These are phyloP conservation scores for Mus minutoides DNA, from an alignment of 2,797 vertebrate genomes.

Conservation along the genomic window DNA sequence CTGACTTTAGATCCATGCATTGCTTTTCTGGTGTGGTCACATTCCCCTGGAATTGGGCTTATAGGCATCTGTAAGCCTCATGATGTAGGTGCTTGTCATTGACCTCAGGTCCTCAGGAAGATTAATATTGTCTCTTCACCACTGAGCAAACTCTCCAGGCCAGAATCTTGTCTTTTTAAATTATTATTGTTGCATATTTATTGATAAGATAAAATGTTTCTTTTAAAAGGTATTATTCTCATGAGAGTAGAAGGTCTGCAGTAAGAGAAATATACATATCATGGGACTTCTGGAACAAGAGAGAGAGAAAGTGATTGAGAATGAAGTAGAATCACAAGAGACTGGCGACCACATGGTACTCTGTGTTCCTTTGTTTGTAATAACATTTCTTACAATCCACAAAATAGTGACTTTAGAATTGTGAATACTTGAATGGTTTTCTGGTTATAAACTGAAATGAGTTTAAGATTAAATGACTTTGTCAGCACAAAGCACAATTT, in stretches of 20 bases:
- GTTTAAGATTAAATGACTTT: background rate
- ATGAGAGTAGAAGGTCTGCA: background rate
- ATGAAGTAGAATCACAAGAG: background rate
- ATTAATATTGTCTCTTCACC: background rate
- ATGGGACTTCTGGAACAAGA: background rate
- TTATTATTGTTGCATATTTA: background rate
- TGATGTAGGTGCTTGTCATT: background rate
- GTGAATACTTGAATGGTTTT: background rate
- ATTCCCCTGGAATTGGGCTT: background rate
- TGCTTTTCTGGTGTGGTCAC: background rate
- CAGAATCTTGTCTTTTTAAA: background rate
- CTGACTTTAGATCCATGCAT: too few species aligned
- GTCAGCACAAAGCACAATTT: background rate
- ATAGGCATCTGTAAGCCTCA: background rate
- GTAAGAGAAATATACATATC: background rate
- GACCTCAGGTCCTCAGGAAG: background rate
- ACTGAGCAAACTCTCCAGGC: background rate
- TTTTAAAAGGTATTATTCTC: background rate
- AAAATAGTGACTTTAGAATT: background rate
- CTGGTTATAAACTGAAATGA: background rate
- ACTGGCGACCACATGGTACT: background rate
- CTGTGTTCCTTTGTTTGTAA: background rate
- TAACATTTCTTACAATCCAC: background rate
- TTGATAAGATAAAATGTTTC: background rate
- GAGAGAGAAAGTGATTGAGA: background rate